phyloP scores from a whole-genome alignment of 2,113 vertebrate genomes.

The Strigops habroptila region DNA sequence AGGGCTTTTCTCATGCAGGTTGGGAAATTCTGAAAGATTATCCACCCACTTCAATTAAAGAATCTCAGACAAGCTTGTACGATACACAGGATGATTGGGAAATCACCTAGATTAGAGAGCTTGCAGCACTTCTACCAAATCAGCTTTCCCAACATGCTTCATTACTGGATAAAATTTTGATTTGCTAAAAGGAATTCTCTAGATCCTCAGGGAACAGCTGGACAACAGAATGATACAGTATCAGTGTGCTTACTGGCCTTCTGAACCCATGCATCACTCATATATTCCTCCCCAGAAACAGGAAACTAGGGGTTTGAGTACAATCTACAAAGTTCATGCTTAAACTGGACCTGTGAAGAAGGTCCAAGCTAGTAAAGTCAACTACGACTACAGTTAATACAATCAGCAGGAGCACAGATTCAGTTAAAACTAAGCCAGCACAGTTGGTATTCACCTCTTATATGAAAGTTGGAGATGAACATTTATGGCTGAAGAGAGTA shows the following conservation, averaged over 20 bases:
- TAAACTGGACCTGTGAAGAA: not conserved
- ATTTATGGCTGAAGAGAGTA: not conserved
- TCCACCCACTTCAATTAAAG: not conserved
- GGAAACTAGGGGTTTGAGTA: not conserved
- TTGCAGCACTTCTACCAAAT: not conserved
- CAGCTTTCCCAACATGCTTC: not conserved
- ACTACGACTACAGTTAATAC: not conserved
- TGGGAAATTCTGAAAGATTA: constrained; percentile 10
- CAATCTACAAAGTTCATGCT: not conserved
- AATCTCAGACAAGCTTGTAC: not conserved
- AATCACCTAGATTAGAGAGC: not conserved
- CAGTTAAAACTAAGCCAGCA: not conserved
- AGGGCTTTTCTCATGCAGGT: not conserved
- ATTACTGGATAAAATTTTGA: not conserved
- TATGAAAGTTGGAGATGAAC: not conserved
- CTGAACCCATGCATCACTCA: not conserved
- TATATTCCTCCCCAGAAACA: not conserved
- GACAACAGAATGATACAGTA: not conserved
- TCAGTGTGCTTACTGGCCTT: not conserved
- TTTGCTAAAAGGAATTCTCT: not conserved
- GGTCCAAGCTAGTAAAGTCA: not conserved
- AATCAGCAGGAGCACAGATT: not conserved
- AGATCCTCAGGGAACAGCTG: not conserved
- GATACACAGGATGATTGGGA: not conserved
- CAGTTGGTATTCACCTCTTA: not conserved